Evolutionary conservation across 2,888 invertebrate species (phyloP).

Genomic region (Limnephilus marmoratus): DNA sequence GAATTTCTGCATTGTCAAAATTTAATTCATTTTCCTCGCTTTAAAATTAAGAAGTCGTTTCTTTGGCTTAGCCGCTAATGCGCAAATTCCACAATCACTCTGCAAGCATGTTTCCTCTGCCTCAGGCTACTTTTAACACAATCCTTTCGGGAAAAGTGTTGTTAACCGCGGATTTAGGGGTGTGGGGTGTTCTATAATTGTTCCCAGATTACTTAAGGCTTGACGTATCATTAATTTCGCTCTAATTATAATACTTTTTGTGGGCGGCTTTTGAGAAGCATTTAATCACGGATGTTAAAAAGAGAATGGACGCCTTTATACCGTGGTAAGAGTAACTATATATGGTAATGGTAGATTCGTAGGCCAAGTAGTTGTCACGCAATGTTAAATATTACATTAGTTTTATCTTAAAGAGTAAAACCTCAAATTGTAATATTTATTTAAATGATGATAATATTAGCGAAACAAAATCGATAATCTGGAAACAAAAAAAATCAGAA

Average conservation of each 20-base stretch:
- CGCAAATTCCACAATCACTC: background rate
- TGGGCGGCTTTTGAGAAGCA: background rate
- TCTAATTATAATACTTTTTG: conserved; percentile 48
- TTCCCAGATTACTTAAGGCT: conserved; percentile 7
- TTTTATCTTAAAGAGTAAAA: no score
- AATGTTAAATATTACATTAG: no score
- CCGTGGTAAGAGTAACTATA: background rate
- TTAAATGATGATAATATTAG: no score
- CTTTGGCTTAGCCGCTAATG: conserved; percentile 13
- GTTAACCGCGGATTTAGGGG: background rate
- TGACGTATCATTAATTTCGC: conserved; percentile 49
- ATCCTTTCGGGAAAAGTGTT: background rate
- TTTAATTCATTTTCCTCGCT: background rate
- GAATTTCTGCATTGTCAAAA: background rate
- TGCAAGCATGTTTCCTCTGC: background rate
- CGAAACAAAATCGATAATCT: no score
- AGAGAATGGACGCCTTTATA: background rate
- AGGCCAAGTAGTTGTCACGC: no score
- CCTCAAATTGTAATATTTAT: no score
- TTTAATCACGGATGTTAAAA: background rate
- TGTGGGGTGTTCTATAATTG: background rate
- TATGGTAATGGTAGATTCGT: no score
- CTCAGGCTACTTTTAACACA: background rate
- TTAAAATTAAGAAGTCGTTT: conserved; percentile 5
- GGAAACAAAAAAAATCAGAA: no score